phyloP scores from a whole-genome alignment of 1,140 invertebrate genomes.

The Achroia grisella region DNA sequence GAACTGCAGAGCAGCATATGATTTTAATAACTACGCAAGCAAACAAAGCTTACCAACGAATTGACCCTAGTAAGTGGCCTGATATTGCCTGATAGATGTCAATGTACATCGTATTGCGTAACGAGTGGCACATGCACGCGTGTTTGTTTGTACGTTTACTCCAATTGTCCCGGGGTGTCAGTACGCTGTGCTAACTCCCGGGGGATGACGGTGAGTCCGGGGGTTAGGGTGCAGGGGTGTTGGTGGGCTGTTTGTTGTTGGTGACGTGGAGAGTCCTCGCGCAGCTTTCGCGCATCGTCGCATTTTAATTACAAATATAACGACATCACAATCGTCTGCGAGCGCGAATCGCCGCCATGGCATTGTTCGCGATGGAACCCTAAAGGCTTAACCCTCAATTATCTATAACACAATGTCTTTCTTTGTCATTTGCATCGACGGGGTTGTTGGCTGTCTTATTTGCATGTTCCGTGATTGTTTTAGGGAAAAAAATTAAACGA shows the following conservation, averaged over 20 bases:
- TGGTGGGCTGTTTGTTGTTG: not conserved
- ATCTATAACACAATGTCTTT: conserved; percentile 1
- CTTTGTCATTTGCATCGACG: conserved; percentile 1
- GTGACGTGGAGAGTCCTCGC: conserved; percentile 2
- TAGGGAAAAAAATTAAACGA: not conserved
- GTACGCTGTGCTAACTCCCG: no score
- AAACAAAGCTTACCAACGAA: no score
- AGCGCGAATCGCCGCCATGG: not conserved
- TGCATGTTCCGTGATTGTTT: not conserved
- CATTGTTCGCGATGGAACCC: not conserved
- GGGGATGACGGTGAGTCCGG: not conserved
- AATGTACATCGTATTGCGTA: not conserved
- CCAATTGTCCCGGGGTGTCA: not conserved
- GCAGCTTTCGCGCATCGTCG: conserved; percentile 1
- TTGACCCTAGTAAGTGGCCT: no score
- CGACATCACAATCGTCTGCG: not conserved
- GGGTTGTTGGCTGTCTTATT: not conserved
- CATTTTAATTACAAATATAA: conserved; percentile 6
- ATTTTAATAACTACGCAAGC: no score
- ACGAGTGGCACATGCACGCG: not conserved
- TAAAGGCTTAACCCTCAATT: conserved; percentile 1
- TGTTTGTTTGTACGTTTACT: conserved; percentile 1
- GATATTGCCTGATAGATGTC: not conserved
- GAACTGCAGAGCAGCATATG: no score
- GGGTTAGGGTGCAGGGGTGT: not conserved